Base-by-base conservation (phyloP, 2,888 invertebrate genomes). In the Ellobium chinense region DNA sequence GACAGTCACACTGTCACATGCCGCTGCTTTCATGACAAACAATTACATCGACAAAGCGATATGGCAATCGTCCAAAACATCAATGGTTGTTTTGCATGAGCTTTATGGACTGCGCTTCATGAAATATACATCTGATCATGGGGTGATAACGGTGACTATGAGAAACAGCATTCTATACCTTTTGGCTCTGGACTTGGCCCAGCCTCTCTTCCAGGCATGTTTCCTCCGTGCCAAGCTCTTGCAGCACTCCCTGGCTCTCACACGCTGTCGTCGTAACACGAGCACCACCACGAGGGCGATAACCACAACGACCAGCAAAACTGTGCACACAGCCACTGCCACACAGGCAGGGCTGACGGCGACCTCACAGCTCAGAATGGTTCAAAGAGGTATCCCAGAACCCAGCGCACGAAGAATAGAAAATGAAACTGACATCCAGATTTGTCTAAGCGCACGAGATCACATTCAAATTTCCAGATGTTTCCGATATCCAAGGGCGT, bases 331-430 rank as follows among this genome's bases (percentile, higher is more conserved):
- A 27, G 78, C 78, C 78, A 62, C 78, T 68, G 78, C 78, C 78
- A 69, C 78, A 46, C 36, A 68, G 78, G 78, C 78, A 78, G 78
- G 78, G 78, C 78, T 69, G 5, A 60, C 37, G 27, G 29, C 56
- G 31, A 68, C 69, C n/a, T 68, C 69, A 56, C 78, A 78, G 46
- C 69, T 60, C 60, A 37, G 78, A 66, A 60, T 78, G 69, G 46
- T 68, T 75, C 62, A n/a, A 34, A 31, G 24, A 70, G 70, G 39
- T 46, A 24, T 46, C 14, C 21, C 2, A 46, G 46, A 27, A 39
- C n/a, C n/a, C n/a, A n/a, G n/a, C n/a, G n/a, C n/a, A n/a, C n/a
- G n/a, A n/a, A n/a, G n/a, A n/a, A n/a, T n/a, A n/a, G n/a, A n/a
- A n/a, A n/a, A n/a, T n/a, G n/a, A n/a, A n/a, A n/a, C n/a, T n/a